Conservation (phyloP, 2,797 vertebrate genomes). For the Chiloscyllium punctatum region DNA sequence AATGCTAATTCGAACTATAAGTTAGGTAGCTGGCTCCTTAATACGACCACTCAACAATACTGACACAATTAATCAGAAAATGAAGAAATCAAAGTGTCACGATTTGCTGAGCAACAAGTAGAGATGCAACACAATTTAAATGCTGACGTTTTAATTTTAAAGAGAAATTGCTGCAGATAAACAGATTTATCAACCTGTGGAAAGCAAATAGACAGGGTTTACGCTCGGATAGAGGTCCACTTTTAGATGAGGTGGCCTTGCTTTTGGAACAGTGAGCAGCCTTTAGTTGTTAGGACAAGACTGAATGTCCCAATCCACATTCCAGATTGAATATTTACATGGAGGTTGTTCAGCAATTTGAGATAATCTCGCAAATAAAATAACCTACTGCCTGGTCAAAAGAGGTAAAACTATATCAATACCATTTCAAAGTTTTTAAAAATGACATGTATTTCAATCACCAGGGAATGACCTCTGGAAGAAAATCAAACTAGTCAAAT, state of each 20-base stretch:
- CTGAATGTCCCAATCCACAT: background rate
- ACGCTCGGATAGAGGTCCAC: background rate
- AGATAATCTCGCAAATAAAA: background rate
- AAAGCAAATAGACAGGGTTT: background rate
- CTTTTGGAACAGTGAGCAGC: background rate
- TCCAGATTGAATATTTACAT: background rate
- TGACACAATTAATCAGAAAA: too few relatives aligned
- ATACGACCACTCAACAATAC: too few relatives aligned
- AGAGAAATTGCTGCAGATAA: background rate
- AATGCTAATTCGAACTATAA: too few relatives aligned
- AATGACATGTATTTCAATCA: background rate
- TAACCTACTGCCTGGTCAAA: background rate
- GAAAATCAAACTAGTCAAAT: background rate
- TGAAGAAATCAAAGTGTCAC: too few relatives aligned
- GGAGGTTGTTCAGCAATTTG: background rate
- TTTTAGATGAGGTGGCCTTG: background rate
- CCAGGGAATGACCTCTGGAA: background rate
- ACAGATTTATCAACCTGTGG: background rate
- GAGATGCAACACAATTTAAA: background rate
- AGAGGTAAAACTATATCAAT: background rate
- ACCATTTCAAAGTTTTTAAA: background rate
- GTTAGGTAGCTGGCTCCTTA: too few relatives aligned
- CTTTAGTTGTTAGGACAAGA: background rate
- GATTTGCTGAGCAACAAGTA: too few relatives aligned
- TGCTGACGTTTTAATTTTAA: background rate